Evolutionary conservation across 1,140 invertebrate species (phyloP), one percentile per base, ranked within the genome.

Genomic region (Elymnias hypermnestra): DNA sequence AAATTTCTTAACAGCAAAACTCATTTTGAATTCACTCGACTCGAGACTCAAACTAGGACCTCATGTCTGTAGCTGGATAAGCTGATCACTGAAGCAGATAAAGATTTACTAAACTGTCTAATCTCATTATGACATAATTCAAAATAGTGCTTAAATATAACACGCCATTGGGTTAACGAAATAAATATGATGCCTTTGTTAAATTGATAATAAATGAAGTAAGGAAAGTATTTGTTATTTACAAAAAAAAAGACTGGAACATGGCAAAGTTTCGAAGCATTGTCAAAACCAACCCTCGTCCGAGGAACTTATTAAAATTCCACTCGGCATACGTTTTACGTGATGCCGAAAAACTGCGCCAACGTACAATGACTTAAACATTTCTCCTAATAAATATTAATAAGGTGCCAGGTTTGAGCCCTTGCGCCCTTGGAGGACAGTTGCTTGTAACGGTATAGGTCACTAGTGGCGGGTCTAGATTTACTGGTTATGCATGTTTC

Each of bases 321-420:
- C 36, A 50, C 29, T 12, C 9, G 10, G 25, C 21, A 14, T 9
- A n/a, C 28, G 23, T 19, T 38, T 48, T 51, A 44, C 28, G 44
- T 49, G 45, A 46, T 12, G 21, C 12, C 41, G 46, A 51, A 52
- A 56, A 62, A 61, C 43, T 44, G 48, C 38, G 28, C 26, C 38
- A 56, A 61, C 46, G 57, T 12, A 73, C 66, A 71, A 63, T 63
- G 29, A 41, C 13, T 40, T 33, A 53, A 57, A 70, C 53, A 53
- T 55, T 57, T 53, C 51, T 40, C 63, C 62, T 75, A 66, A 74
- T 73, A 74, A 72, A 77, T 77, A 75, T 77, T 70, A 65, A 73
- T 69, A 61, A 29, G 10, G 35, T 8, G 18, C 51, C 46, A 48
- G 9, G 41, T 22, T 28, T 13, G 44, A 52, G 35, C 43, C 43